Percentiles rank a stretch among this genome's conserved stretches.
Evolutionary conservation across 2,797 vertebrate genomes (phyloP).

Genomic region (Avahi laniger): DNA sequence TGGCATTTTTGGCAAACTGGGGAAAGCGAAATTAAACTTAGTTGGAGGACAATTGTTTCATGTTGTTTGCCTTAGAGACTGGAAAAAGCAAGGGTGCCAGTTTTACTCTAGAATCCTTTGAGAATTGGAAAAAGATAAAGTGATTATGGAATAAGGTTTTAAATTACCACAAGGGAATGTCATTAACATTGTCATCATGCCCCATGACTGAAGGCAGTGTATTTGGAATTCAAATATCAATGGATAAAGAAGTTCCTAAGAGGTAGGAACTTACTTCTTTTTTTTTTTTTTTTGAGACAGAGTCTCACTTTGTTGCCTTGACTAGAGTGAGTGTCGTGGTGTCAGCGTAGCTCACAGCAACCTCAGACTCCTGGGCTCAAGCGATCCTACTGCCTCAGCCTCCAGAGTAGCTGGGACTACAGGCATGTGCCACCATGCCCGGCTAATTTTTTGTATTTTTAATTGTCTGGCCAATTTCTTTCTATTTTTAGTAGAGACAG

Average conservation of each 20-base stretch:
- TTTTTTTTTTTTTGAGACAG: no score
- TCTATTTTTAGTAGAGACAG: no score
- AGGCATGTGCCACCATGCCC: no score
- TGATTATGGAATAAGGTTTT: constrained; percentile 33
- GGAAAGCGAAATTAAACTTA: constrained; percentile 80
- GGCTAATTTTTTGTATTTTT: no score
- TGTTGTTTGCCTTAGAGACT: constrained; percentile 77
- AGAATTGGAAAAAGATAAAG: constrained; percentile 53
- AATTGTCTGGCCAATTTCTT: no score
- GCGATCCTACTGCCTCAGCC: no score
- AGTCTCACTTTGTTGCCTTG: no score
- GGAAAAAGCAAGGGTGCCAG: constrained; percentile 63
- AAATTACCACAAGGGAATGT: not conserved
- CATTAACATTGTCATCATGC: not conserved
- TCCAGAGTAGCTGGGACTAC: no score
- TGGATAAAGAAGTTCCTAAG: not conserved
- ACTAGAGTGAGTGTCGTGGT: no score
- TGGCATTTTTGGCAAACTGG: constrained; percentile 79
- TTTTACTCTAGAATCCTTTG: constrained; percentile 56
- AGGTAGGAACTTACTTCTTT: not conserved
- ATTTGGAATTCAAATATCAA: constrained; percentile 7
- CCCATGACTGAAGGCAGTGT: constrained; percentile 17
- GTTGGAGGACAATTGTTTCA: constrained; percentile 79
- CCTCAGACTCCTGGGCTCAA: no score
- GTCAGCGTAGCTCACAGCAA: no score